Conservation (phyloP, 2,113 vertebrate genomes). For the Chlorodrepanis virens region DNA sequence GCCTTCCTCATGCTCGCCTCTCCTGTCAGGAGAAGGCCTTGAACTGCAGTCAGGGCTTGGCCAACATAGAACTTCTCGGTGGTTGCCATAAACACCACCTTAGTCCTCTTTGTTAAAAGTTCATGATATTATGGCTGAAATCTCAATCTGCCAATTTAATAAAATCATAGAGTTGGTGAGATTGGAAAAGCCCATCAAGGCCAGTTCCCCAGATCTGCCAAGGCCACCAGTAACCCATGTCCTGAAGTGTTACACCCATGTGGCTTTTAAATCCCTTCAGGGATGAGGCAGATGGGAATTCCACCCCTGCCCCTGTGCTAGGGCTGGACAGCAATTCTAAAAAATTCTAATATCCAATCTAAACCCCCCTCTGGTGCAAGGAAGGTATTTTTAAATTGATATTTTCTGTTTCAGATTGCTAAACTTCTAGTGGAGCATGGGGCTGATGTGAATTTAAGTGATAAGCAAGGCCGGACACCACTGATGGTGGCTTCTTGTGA, state of each 20-base stretch:
- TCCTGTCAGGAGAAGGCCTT: not conserved
- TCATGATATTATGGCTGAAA: not conserved
- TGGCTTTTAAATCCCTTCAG: not conserved
- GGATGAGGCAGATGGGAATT: not conserved
- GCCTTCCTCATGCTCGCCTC: not conserved
- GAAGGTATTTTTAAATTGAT: not conserved
- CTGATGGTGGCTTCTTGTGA: conserved; percentile 97
- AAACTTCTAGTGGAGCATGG: conserved; percentile 85
- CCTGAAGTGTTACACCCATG: not conserved
- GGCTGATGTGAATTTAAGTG: conserved; percentile 89
- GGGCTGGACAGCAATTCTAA: not conserved
- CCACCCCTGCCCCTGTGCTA: not conserved
- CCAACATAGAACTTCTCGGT: not conserved
- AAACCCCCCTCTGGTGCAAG: not conserved
- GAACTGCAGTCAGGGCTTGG: not conserved
- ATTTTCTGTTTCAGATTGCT: conserved; percentile 78
- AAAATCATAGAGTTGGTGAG: not conserved
- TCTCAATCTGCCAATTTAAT: not conserved
- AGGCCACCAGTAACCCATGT: not conserved
- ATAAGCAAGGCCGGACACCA: conserved; percentile 94
- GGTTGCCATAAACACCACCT: not conserved
- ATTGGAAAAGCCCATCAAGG: not conserved
- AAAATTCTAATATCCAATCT: not conserved
- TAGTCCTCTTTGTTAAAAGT: not conserved
- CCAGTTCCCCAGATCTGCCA: not conserved